Base-by-base conservation (phyloP, 2,113 vertebrate species). In the Halichoeres trimaculatus region DNA sequence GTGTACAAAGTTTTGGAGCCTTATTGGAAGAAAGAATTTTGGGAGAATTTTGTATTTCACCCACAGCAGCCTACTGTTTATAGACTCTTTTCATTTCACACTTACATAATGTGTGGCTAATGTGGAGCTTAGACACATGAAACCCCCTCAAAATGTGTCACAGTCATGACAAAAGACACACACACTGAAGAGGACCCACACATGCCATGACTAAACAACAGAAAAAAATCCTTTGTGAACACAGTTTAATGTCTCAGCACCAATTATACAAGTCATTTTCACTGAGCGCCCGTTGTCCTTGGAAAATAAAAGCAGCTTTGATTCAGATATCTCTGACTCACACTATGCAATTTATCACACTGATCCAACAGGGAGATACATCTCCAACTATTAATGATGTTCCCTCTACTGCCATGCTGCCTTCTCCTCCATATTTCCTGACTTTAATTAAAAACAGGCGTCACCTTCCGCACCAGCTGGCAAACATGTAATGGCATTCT, bases 371-470 rank as follows among this genome's bases (percentile, higher is more conserved):
- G 58, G 1, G 41, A 83, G 74, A 74, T 83, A 45, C 10, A 62
- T 70, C 64, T 51, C 59, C 50, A 47, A 40, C 59, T 82, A 75
- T 68, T 70, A 67, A 61, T 71, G 67, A 50, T 22, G 43, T 51
- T 59, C 45, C 52, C 43, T 53, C 54, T 51, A 35, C 75, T 51
- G 55, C 35, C 45, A 41, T 34, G 22, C 38, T 74, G 54, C 48
- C 70, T 36, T 76, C 50, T 65, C 30, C 50, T 26, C 34, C 55
- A 24, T 35, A 2, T 85, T 75, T 74, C 57, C 77, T 57, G 69
- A 30, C 34, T 85, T 83, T 75, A 58, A 87, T 83, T 73, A 83
- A 87, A 80, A 52, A n/a, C 54, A 40, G 26, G 34, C 65, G 0
- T 36, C 76, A 43, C 57, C 55, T 76, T 61, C 38, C 61, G 64